phyloP scores from a whole-genome alignment of 2,113 vertebrate species.

The Rhinoptilus africanus region DNA sequence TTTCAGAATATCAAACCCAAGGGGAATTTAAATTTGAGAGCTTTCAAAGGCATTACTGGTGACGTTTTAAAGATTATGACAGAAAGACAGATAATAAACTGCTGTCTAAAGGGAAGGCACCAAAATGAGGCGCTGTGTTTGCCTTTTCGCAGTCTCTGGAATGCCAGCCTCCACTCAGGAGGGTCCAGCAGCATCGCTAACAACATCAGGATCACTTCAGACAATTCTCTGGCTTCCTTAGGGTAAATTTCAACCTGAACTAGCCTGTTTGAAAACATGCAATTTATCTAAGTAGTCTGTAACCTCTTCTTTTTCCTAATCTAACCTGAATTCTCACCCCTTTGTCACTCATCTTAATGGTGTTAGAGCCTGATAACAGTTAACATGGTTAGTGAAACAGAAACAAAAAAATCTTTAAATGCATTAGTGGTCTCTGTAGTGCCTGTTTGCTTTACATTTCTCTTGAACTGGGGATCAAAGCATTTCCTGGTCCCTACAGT shows the following conservation, averaged over 20 bases:
- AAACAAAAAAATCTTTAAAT: not conserved
- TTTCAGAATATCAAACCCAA: not conserved
- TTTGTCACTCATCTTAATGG: constrained; percentile 17
- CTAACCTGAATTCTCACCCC: not conserved
- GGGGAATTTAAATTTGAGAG: not conserved
- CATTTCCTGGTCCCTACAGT: not conserved
- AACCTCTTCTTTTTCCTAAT: constrained; percentile 18
- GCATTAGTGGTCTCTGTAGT: not conserved
- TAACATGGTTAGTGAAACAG: not conserved
- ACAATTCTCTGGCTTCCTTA: not conserved
- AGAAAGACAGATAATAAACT: not conserved
- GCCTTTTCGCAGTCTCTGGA: not conserved
- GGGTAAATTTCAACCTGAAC: constrained; percentile 23
- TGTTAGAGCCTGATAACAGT: constrained; percentile 43
- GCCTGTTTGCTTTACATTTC: not conserved
- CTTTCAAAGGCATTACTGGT: not conserved
- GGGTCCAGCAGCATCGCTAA: not conserved
- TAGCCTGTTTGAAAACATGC: not conserved
- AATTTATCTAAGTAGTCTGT: not conserved
- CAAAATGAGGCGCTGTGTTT: not conserved
- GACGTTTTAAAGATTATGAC: not conserved
- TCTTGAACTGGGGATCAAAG: constrained; percentile 41
- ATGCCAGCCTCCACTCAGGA: not conserved
- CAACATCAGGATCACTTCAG: not conserved
- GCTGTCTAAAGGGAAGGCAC: not conserved